A percentile compares a stretch with the other conserved stretches of the same genome.
phyloP scores from a whole-genome alignment of 2,888 invertebrate species.

The Allygus modestus region DNA sequence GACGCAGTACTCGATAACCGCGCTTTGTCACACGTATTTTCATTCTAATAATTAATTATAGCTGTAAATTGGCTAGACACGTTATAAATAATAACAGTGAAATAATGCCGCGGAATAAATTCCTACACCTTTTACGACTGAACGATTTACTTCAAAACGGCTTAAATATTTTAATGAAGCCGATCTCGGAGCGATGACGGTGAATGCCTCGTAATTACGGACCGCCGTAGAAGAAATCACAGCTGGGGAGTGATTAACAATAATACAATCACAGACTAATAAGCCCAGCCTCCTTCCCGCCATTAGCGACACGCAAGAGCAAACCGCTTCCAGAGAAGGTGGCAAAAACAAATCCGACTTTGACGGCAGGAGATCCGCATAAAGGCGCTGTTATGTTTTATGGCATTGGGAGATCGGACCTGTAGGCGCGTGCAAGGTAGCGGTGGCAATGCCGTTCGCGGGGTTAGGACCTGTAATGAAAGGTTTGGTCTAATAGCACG shows the following conservation, averaged over 20 bases:
- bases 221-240: neutral
- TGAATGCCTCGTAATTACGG: neutral
- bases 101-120: too few species aligned
- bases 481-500: neutral
- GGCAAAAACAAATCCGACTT: neutral
- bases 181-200: neutral
- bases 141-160: neutral
- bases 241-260: neutral
- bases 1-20: too few species aligned
- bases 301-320: conserved; percentile 14
- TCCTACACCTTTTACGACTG: too few species aligned
- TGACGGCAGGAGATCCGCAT: conserved; percentile 17
- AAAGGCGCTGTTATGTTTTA: neutral
- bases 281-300: conserved; percentile 1
- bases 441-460: neutral
- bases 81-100: too few species aligned
- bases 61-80: too few species aligned
- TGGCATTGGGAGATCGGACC: neutral
- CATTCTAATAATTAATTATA: too few species aligned
- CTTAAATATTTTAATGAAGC: neutral
- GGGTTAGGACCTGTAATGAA: conserved; percentile 30
- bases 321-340: neutral
- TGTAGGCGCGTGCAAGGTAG: conserved; percentile 14
- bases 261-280: conserved; percentile 23
- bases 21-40: too few species aligned